Evolutionary conservation across 2,888 invertebrate genomes (phyloP).

Genomic region (Apodemia duryi): DNA sequence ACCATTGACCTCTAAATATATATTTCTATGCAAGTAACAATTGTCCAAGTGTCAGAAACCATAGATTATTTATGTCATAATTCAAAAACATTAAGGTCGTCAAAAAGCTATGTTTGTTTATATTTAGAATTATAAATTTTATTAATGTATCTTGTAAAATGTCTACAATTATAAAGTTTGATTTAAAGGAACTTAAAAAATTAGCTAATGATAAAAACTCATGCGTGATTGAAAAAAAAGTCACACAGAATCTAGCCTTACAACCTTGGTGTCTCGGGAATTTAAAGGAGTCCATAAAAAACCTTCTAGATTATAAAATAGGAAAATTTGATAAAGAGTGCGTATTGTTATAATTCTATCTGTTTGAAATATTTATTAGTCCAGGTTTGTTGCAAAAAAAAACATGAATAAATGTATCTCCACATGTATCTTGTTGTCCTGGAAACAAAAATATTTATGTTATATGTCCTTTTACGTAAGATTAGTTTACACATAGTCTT

Average conservation of each 20-base stretch:
- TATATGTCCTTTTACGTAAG: no score
- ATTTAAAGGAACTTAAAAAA: constrained; percentile 72
- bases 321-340: constrained; percentile 82
- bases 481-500: background rate
- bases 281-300: constrained; percentile 77
- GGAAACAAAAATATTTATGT: no score
- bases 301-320: constrained; percentile 78
- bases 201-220: constrained; percentile 78
- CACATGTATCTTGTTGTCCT: no score
- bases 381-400: background rate
- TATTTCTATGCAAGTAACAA: no score
- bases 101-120: constrained; percentile 11
- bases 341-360: constrained; percentile 36
- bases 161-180: constrained; percentile 74
- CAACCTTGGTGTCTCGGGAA: constrained; percentile 82
- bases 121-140: constrained; percentile 16
- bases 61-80: no score
- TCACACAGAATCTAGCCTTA: constrained; percentile 78
- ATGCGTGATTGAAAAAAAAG: constrained; percentile 76
- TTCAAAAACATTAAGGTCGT: background rate
- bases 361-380: background rate
- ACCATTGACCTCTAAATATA: no score
- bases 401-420: no score
- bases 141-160: constrained; percentile 39
- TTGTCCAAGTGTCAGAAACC: background rate